These are phyloP conservation scores for Apotomis capreana DNA, from an alignment of 2,888 invertebrate genomes.

Conservation along the genomic window DNA sequence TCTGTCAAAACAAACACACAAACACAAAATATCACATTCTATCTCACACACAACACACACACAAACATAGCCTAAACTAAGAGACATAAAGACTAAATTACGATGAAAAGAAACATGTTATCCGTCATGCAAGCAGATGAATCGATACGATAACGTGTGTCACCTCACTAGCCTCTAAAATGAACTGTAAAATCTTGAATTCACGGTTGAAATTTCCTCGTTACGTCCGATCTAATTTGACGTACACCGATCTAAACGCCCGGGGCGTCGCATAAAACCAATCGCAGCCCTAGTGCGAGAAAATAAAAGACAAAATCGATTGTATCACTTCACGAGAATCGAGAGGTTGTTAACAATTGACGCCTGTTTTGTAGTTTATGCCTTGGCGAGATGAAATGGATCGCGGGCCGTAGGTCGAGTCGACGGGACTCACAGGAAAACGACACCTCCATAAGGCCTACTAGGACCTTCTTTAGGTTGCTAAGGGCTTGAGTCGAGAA, in stretches of 20 bases:
- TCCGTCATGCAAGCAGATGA: conserved; percentile 57
- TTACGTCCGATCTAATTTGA: conserved; percentile 58
- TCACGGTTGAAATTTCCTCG: conserved; percentile 28
- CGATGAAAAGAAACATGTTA: conserved; percentile 47
- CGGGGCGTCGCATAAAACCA: conserved; percentile 70
- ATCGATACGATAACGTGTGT: conserved; percentile 64
- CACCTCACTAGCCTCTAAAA: conserved; percentile 61
- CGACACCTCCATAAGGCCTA: conserved; percentile 37
- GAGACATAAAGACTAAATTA: conserved; percentile 44
- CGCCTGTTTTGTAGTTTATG: conserved; percentile 79
- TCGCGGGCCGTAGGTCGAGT: conserved; percentile 76
- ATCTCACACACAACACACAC: conserved; percentile 53
- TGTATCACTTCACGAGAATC: conserved; percentile 79
- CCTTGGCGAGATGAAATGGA: conserved; percentile 77
- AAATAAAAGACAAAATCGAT: conserved; percentile 78
- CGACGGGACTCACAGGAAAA: conserved; percentile 45
- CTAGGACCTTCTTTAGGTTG: conserved; percentile 56
- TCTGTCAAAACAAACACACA: conserved; percentile 79
- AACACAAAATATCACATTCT: conserved; percentile 50
- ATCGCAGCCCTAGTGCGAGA: conserved; percentile 72
- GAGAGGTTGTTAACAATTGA: conserved; percentile 81
- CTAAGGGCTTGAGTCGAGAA: conserved; percentile 43
- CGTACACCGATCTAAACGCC: conserved; percentile 58
- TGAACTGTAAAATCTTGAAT: conserved; percentile 51
- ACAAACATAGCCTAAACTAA: conserved; percentile 47